These are phyloP conservation scores for Boulengeromyrus knoepffleri DNA, from an alignment of 2,113 vertebrate species.

Conservation along the genomic window DNA sequence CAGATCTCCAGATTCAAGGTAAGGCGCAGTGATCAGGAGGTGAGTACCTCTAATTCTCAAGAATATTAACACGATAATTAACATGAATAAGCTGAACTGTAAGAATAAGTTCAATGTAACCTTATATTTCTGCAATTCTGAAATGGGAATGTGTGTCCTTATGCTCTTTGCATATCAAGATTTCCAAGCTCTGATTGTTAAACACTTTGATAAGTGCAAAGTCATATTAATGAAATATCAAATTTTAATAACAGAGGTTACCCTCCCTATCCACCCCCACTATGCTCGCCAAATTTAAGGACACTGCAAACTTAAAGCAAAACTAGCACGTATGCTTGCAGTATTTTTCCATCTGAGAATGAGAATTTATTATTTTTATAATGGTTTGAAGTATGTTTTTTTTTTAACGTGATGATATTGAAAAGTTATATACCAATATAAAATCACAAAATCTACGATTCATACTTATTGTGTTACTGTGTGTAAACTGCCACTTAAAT, in stretches of 20 bases:
- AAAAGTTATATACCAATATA: neutral
- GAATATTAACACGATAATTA: neutral
- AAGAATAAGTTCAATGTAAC: neutral
- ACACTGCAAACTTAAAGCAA: neutral
- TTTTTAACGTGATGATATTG: neutral
- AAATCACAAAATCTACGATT: neutral
- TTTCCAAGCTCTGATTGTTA: neutral
- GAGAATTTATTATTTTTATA: neutral
- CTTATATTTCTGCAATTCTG: neutral
- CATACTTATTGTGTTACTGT: neutral
- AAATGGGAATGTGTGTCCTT: neutral
- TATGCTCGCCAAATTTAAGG: neutral
- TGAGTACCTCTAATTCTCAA: neutral
- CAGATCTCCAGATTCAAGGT: conserved; percentile 31
- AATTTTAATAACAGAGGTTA: neutral
- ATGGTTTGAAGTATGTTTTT: neutral
- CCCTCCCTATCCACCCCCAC: neutral
- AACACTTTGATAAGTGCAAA: neutral
- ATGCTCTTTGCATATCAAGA: neutral
- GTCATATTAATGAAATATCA: neutral
- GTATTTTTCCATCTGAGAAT: neutral
- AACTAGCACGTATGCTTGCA: neutral
- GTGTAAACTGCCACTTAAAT: neutral
- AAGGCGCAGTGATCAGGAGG: neutral
- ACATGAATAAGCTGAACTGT: neutral